phyloP scores from a whole-genome alignment of 2,113 vertebrate species.

The Miniopterus natalensis region DNA sequence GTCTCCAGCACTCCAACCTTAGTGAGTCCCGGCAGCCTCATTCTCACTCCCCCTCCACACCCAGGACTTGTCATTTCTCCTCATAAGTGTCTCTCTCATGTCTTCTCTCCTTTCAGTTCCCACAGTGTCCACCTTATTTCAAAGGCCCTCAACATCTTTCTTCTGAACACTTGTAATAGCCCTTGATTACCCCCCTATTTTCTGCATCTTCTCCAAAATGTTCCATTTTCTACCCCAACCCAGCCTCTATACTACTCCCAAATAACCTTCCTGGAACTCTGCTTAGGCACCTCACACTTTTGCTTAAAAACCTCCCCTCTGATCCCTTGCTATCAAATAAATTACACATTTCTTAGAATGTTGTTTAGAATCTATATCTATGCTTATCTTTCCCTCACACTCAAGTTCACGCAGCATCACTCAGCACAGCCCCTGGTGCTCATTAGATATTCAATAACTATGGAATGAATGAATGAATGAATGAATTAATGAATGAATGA shows the following conservation, averaged over 20 bases:
- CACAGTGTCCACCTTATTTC: not conserved
- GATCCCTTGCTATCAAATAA: not conserved
- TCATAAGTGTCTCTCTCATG: not conserved
- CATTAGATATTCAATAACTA: not conserved
- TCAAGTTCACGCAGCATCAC: not conserved
- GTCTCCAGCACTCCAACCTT: not conserved
- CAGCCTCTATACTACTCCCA: not conserved
- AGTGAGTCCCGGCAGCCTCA: no score
- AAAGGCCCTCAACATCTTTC: not conserved
- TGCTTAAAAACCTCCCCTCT: slow-evolving; percentile 22
- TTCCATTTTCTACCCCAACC: not conserved
- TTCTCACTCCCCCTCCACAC: not conserved
- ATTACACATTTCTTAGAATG: not conserved
- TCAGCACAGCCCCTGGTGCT: not conserved
- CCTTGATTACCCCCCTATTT: not conserved
- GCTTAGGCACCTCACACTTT: not conserved
- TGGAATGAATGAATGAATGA: not conserved
- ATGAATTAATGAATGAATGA: not conserved
- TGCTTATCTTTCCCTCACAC: not conserved
- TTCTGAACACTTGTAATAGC: not conserved
- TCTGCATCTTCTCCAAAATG: not conserved
- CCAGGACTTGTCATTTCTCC: not conserved
- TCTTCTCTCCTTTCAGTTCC: not conserved
- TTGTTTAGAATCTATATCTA: not conserved
- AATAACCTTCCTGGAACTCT: not conserved